A percentile compares a stretch with the other conserved stretches of the same genome.
Conservation (phyloP, 1,140 invertebrate genomes). For the Grapholita molesta region DNA sequence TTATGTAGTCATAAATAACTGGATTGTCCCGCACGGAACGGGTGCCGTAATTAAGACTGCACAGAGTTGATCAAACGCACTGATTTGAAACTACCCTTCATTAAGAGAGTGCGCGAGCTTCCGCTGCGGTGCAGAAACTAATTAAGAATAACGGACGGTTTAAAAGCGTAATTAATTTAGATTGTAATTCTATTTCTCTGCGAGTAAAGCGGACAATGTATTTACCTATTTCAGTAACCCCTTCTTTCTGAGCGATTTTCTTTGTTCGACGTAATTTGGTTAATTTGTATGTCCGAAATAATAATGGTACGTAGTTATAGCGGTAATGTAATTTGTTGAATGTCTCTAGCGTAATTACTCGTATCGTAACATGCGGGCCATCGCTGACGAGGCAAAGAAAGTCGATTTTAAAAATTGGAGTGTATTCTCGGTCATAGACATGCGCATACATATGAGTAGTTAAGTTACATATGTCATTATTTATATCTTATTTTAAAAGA, state of each 20-base stretch:
- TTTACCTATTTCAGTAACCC: conserved; percentile 69
- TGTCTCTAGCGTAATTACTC: conserved; percentile 13
- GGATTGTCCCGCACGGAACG: conserved; percentile 76
- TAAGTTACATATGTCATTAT: no score
- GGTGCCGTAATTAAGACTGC: conserved; percentile 78
- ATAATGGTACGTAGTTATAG: conserved; percentile 47
- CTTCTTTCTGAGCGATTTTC: conserved; percentile 74
- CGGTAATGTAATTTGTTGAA: conserved; percentile 46
- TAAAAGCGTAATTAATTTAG: conserved; percentile 79
- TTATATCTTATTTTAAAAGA: no score
- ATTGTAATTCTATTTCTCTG: conserved; percentile 78
- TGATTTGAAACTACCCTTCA: conserved; percentile 78
- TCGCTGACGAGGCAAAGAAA: background rate
- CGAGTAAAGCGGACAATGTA: conserved; percentile 73
- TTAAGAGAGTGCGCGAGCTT: conserved; percentile 74
- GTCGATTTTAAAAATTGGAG: background rate
- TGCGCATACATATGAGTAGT: no score
- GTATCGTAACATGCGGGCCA: conserved; percentile 9
- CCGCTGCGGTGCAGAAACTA: conserved; percentile 78
- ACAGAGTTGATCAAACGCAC: conserved; percentile 78
- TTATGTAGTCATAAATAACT: conserved; percentile 79
- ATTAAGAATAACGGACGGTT: conserved; percentile 79
- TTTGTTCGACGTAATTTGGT: conserved; percentile 71
- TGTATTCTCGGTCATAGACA: background rate
- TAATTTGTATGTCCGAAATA: conserved; percentile 68